These are phyloP conservation scores for Sardina pilchardus DNA, from an alignment of 2,113 vertebrate species.

Conservation along the genomic window DNA sequence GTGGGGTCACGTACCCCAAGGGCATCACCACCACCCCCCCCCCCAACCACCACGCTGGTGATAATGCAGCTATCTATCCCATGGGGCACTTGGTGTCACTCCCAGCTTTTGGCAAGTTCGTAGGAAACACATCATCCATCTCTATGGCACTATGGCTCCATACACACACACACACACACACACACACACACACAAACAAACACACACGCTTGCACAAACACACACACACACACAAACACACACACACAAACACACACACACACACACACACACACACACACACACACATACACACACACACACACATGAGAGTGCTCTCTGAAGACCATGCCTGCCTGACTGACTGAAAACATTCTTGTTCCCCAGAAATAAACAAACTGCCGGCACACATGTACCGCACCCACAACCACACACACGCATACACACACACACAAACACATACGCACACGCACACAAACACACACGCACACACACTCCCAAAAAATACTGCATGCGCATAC, in stretches of 20 bases:
- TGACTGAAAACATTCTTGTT: too few relatives aligned
- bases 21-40: not conserved
- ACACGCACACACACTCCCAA: too few relatives aligned
- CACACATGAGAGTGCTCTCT: too few relatives aligned
- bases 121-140: not conserved
- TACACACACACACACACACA: constrained; percentile 4
- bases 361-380: too few relatives aligned
- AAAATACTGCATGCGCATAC: not conserved
- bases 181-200: not conserved
- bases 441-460: not conserved
- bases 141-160: not conserved
- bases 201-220: too few relatives aligned
- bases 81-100: too few relatives aligned
- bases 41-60: not conserved
- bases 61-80: too few relatives aligned
- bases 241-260: not conserved
- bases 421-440: not conserved
- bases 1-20: constrained; percentile 15
- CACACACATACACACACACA: not conserved
- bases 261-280: not conserved
- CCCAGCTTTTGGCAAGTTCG: not conserved
- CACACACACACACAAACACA: not conserved
- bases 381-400: not conserved
- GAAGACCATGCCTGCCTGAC: too few relatives aligned
- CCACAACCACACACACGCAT: not conserved